These are phyloP conservation scores for Tetranychus truncatus DNA, from an alignment of 2,888 invertebrate species.

Conservation along the genomic window DNA sequence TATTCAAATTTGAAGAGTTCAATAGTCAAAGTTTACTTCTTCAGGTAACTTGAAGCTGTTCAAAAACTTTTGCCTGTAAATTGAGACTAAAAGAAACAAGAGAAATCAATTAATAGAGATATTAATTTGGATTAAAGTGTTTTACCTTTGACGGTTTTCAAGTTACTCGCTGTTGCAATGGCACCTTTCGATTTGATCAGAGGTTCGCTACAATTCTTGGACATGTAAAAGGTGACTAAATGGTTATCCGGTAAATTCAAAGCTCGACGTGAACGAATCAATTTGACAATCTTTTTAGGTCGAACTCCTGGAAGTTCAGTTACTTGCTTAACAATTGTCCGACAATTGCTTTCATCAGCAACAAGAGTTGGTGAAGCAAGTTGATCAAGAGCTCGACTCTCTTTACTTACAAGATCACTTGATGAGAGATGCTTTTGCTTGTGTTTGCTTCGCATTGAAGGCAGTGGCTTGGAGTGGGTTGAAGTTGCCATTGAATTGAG, in stretches of 20 bases:
- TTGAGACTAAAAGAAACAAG: too few species aligned
- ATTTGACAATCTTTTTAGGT: constrained; percentile 2
- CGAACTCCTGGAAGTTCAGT: neutral
- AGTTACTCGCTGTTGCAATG: too few species aligned
- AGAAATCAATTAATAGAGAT: too few species aligned
- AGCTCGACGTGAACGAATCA: neutral
- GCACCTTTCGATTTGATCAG: too few species aligned
- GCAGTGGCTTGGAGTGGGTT: neutral
- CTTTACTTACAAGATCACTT: neutral
- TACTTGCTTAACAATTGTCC: neutral
- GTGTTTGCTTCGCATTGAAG: neutral
- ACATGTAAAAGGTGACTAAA: neutral
- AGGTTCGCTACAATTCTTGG: constrained; percentile 2
- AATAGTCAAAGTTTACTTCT: too few species aligned
- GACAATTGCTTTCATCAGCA: neutral
- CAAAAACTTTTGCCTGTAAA: too few species aligned
- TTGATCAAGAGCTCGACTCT: neutral
- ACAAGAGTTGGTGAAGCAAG: too few species aligned
- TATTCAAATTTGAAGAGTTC: too few species aligned
- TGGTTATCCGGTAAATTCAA: neutral
- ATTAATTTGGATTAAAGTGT: too few species aligned
- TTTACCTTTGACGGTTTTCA: too few species aligned
- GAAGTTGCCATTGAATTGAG: neutral
- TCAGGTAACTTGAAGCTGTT: too few species aligned
- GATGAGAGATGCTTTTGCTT: neutral